These are phyloP conservation scores for Ichneumoninae sp. DNA, from an alignment of 2,888 invertebrate species.

Conservation along the genomic window DNA sequence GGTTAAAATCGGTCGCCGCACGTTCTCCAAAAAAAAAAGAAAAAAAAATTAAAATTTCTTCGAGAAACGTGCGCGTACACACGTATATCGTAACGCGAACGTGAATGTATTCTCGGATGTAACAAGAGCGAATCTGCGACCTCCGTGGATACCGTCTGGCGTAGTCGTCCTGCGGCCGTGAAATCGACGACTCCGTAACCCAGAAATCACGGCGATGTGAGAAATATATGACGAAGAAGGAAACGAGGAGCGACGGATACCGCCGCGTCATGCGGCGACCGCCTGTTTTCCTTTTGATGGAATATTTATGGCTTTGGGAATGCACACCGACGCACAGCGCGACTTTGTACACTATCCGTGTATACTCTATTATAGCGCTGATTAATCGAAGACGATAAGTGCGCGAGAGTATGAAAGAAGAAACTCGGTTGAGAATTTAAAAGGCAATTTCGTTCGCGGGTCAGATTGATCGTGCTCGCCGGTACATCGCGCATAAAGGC, in stretches of 20 bases:
- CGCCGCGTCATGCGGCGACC: slow-evolving; percentile 57
- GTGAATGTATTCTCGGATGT: slow-evolving; percentile 4
- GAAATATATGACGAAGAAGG: slow-evolving; percentile 46
- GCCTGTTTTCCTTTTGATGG: slow-evolving; percentile 36
- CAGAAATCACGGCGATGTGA: slow-evolving; percentile 64
- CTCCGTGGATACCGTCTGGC: slow-evolving; percentile 26
- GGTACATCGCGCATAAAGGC: not conserved
- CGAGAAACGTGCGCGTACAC: slow-evolving; percentile 19
- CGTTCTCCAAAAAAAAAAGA: slow-evolving; percentile 13
- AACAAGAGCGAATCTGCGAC: slow-evolving; percentile 40
- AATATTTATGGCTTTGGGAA: slow-evolving; percentile 21
- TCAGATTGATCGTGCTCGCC: not conserved
- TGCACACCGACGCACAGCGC: slow-evolving; percentile 1
- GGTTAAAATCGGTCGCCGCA: slow-evolving; percentile 38
- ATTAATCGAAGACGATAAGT: slow-evolving; percentile 53
- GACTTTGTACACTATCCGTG: slow-evolving; percentile 1
- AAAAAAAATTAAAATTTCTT: slow-evolving; percentile 21
- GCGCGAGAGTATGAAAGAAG: not conserved
- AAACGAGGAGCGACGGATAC: slow-evolving; percentile 38
- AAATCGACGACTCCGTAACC: slow-evolving; percentile 70
- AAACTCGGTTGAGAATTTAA: not conserved
- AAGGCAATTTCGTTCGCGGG: not conserved
- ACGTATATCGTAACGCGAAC: slow-evolving; percentile 21
- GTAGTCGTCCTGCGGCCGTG: slow-evolving; percentile 51
- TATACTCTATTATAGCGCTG: slow-evolving; percentile 6